phyloP scores from a whole-genome alignment of 2,113 vertebrate genomes.

The Halichoeres trimaculatus region DNA sequence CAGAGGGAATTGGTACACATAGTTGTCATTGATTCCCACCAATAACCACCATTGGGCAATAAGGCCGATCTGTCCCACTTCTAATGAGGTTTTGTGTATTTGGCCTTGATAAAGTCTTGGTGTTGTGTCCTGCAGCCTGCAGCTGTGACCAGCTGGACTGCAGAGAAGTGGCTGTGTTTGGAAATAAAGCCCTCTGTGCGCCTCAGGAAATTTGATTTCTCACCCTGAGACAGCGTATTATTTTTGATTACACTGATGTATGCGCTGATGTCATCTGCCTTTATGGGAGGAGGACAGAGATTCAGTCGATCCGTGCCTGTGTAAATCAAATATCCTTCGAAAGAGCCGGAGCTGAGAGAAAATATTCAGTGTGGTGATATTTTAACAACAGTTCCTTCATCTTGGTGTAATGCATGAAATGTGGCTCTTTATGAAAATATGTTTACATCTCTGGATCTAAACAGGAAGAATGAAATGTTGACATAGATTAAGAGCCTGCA shows the following conservation, averaged over 20 bases:
- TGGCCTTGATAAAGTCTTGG: slow-evolving; percentile 39
- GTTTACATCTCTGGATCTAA: not conserved
- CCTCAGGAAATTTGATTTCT: slow-evolving; percentile 61
- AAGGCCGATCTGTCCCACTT: slow-evolving; percentile 20
- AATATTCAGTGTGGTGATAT: not conserved
- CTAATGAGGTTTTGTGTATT: slow-evolving; percentile 35
- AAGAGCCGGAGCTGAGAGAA: not conserved
- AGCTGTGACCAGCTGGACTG: slow-evolving; percentile 12
- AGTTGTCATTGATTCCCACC: slow-evolving; percentile 44
- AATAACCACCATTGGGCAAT: slow-evolving; percentile 48
- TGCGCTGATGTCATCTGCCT: slow-evolving; percentile 38
- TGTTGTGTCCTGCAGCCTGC: slow-evolving; percentile 18
- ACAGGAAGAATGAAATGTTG: not conserved
- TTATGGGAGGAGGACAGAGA: slow-evolving; percentile 16
- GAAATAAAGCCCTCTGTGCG: slow-evolving; percentile 40
- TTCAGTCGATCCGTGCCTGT: slow-evolving; percentile 6
- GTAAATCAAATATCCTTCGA: slow-evolving; percentile 5
- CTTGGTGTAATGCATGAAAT: not conserved
- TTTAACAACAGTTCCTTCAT: slow-evolving; percentile 9
- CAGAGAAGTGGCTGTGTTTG: slow-evolving; percentile 13
- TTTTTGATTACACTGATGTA: slow-evolving; percentile 59
- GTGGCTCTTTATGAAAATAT: not conserved
- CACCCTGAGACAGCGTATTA: slow-evolving; percentile 43
- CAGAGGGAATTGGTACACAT: slow-evolving; percentile 22
- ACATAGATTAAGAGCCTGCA: not conserved